Evolutionary conservation across 2,888 invertebrate genomes (phyloP).

Genomic region (Drosophila vallismaia): DNA sequence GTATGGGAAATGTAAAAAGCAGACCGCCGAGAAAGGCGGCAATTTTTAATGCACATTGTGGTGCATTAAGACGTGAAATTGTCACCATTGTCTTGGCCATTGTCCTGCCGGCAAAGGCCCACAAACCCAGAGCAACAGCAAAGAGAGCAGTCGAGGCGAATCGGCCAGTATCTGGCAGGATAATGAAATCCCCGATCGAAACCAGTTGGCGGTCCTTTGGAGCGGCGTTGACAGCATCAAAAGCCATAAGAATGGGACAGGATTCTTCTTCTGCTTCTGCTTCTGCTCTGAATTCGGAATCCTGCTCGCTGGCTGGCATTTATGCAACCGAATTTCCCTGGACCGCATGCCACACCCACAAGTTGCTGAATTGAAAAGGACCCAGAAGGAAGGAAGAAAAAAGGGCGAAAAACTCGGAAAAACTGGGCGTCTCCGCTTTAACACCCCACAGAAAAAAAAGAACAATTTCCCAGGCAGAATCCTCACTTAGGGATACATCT

Average conservation of each 20-base stretch:
- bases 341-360: slow-evolving; percentile 69
- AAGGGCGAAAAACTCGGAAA: slow-evolving; percentile 26
- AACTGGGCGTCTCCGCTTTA: slow-evolving; percentile 38
- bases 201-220: slow-evolving; percentile 55
- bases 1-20: slow-evolving; percentile 30
- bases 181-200: slow-evolving; percentile 14
- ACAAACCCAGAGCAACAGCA: slow-evolving; percentile 44
- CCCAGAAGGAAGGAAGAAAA: neutral
- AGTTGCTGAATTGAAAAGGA: slow-evolving; percentile 28
- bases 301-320: slow-evolving; percentile 9
- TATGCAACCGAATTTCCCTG: slow-evolving; percentile 50
- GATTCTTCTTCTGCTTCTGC: neutral
- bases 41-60: slow-evolving; percentile 68
- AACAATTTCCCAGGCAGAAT: slow-evolving; percentile 16
- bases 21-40: slow-evolving; percentile 54
- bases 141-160: slow-evolving; percentile 50
- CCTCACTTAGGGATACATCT: slow-evolving; percentile 9
- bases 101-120: slow-evolving; percentile 55
- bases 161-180: slow-evolving; percentile 1
- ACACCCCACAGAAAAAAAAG: slow-evolving; percentile 32
- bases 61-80: slow-evolving; percentile 82
- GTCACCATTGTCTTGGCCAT: slow-evolving; percentile 71
- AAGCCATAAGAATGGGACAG: slow-evolving; percentile 48
- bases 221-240: slow-evolving; percentile 69
- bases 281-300: slow-evolving; percentile 1